Evolutionary conservation across 2,797 vertebrate species (phyloP).

Genomic region (Pseudomugil tenellus): DNA sequence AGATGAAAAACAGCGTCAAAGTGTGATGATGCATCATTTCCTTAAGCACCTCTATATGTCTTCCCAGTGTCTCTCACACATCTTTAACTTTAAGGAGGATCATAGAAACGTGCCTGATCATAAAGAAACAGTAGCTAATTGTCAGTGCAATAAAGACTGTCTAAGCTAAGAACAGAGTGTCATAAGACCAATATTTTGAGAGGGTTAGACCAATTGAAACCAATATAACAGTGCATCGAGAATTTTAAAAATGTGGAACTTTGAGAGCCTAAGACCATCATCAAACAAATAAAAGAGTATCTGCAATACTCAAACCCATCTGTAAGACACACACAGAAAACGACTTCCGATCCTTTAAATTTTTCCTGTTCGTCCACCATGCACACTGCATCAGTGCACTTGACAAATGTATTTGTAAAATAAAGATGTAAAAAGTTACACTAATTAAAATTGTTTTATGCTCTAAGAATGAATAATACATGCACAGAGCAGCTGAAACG

Average conservation of each 20-base stretch:
- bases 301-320: too few relatives aligned
- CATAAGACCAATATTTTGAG: background rate
- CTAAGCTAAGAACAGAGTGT: background rate
- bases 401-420: background rate
- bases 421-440: background rate
- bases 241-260: background rate
- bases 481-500: too few relatives aligned
- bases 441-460: background rate
- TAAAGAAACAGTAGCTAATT: background rate
- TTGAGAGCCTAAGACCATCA: background rate
- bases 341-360: background rate
- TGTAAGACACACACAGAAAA: background rate
- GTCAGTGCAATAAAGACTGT: background rate
- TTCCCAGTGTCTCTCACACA: slow-evolving; percentile 38
- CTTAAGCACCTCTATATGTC: slow-evolving; percentile 73
- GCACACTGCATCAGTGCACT: background rate
- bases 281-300: too few relatives aligned
- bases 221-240: background rate
- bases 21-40: slow-evolving; percentile 77
- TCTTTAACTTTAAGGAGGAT: slow-evolving; percentile 24
- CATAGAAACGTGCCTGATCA: slow-evolving; percentile 24
- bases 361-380: background rate
- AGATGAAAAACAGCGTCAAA: slow-evolving; percentile 57
- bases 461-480: too few relatives aligned
- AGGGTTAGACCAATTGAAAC: background rate